Percentiles rank a stretch among this genome's conserved stretches.
phyloP scores from a whole-genome alignment of 2,113 vertebrate species.

The Benitochromis conjunctus region DNA sequence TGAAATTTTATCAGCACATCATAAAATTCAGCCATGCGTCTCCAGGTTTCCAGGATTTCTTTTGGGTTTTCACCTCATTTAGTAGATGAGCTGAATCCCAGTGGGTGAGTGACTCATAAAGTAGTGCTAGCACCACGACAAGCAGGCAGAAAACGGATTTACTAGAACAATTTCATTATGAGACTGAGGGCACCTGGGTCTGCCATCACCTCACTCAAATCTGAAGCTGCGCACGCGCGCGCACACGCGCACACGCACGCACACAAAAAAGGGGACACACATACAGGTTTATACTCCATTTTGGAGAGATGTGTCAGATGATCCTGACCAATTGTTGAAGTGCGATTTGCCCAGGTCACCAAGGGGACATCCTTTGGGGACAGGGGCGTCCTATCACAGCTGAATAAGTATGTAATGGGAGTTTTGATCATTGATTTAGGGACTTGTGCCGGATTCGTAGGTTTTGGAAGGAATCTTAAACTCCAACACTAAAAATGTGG shows the following conservation, averaged over 20 bases:
- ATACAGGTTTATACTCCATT: neutral
- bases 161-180: slow-evolving; percentile 71
- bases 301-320: neutral
- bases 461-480: neutral
- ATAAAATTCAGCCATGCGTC: slow-evolving; percentile 58
- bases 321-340: neutral
- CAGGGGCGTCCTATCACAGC: neutral
- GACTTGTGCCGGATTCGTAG: accelerated
- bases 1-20: slow-evolving; percentile 55
- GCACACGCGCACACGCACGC: too few relatives aligned
- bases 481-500: accelerated
- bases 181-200: slow-evolving; percentile 22
- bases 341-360: neutral
- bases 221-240: neutral
- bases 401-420: neutral
- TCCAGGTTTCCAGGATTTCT: slow-evolving; percentile 51
- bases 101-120: slow-evolving; percentile 64
- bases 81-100: slow-evolving; percentile 55
- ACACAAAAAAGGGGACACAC: neutral
- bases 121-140: slow-evolving; percentile 11
- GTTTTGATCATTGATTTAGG: neutral
- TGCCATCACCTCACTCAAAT: slow-evolving; percentile 22
- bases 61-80: slow-evolving; percentile 68
- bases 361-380: neutral
- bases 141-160: slow-evolving; percentile 39